These are phyloP conservation scores for Xiphophorus birchmanni DNA, from an alignment of 2,797 vertebrate species.

Conservation along the genomic window DNA sequence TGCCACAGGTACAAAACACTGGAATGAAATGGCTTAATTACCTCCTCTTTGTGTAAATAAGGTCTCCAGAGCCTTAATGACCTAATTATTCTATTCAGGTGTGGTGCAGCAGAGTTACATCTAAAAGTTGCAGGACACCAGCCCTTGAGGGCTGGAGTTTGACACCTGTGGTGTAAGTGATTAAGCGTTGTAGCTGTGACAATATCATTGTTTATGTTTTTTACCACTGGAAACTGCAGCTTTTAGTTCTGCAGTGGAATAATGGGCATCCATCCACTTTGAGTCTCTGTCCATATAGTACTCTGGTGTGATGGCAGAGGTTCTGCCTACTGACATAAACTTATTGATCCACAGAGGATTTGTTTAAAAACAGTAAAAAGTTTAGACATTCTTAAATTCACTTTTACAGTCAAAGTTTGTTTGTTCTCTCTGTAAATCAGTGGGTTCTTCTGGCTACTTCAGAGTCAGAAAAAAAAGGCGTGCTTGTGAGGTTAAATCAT, in stretches of 20 bases:
- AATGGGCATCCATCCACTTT: not conserved
- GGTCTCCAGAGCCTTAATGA: no score
- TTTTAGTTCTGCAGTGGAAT: not conserved
- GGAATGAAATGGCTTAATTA: no score
- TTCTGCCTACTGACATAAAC: not conserved
- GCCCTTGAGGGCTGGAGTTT: no score
- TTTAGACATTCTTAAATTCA: not conserved
- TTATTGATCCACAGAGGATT: not conserved
- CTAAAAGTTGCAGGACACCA: no score
- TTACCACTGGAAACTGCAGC: not conserved
- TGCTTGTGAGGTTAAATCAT: not conserved
- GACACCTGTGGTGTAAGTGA: not conserved
- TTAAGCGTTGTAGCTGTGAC: not conserved
- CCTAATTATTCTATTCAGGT: no score
- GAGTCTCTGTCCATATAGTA: not conserved
- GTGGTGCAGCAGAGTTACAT: no score
- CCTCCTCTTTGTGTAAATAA: no score
- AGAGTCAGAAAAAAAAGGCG: not conserved
- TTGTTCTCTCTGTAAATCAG: not conserved
- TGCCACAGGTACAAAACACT: no score
- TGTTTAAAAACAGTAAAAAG: not conserved
- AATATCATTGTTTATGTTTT: not conserved
- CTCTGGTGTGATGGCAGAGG: not conserved
- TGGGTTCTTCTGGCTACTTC: not conserved
- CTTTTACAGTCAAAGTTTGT: not conserved